Evolutionary conservation across 2,888 invertebrate genomes (phyloP).

Genomic region (Hirtodrosophila trivittata): DNA sequence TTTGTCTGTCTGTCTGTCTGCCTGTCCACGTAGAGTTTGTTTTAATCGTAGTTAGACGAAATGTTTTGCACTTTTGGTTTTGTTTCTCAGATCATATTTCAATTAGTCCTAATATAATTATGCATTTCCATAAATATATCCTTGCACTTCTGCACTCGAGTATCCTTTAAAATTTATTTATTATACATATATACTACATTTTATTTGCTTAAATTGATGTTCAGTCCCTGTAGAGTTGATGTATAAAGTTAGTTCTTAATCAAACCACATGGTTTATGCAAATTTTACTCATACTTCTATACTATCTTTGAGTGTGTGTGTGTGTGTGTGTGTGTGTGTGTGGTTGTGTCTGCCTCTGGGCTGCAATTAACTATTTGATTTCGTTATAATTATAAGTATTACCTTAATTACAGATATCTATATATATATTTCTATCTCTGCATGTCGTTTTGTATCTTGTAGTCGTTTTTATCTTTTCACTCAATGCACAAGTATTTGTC

Average conservation of each 20-base stretch:
- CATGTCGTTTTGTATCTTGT: neutral
- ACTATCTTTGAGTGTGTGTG: slow-evolving; percentile 8
- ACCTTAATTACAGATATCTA: no score
- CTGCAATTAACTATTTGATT: no score
- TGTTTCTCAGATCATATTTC: neutral
- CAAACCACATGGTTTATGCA: slow-evolving; percentile 80
- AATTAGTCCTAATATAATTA: neutral
- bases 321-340: slow-evolving; percentile 12
- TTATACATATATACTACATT: no score
- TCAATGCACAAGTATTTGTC: slow-evolving; percentile 2
- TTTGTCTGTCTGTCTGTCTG: neutral
- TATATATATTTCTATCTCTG: neutral
- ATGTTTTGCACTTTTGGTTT: slow-evolving; percentile 20
- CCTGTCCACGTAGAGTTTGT: slow-evolving; percentile 11
- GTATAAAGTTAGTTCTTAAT: no score
- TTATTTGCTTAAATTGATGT: no score
- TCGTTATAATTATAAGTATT: no score
- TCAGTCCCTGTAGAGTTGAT: neutral
- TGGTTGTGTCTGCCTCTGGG: slow-evolving; percentile 11
- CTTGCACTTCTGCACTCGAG: no score
- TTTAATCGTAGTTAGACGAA: slow-evolving; percentile 18
- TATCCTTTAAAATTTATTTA: no score
- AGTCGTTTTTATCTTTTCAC: slow-evolving; percentile 4
- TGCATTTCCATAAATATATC: no score
- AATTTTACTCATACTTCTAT: slow-evolving; percentile 53